Evolutionary conservation across 2,113 vertebrate genomes (phyloP).

Genomic region (Cephalopholis sonnerati): DNA sequence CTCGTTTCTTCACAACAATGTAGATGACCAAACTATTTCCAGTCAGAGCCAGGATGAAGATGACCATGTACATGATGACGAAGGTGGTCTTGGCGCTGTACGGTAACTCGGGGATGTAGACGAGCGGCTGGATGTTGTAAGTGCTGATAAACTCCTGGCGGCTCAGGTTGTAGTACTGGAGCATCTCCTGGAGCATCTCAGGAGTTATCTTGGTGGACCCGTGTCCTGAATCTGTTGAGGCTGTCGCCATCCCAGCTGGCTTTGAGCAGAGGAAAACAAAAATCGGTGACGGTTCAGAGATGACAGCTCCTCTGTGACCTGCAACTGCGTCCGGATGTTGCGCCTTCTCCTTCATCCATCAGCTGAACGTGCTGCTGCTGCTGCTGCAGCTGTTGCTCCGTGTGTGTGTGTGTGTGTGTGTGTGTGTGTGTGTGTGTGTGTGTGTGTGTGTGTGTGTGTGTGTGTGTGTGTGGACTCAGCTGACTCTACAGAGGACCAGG

Average conservation of each 20-base stretch:
- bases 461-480: neutral
- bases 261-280: neutral
- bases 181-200: constrained; percentile 82
- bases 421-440: too few species aligned
- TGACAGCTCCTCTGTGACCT: constrained; percentile 4
- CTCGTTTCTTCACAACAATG: constrained; percentile 82
- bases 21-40: constrained; percentile 88
- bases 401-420: too few species aligned
- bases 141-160: constrained; percentile 86
- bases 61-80: constrained; percentile 83
- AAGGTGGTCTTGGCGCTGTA: constrained; percentile 82
- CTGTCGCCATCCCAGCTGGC: constrained; percentile 59
- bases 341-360: neutral
- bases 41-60: constrained; percentile 85
- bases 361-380: constrained; percentile 13
- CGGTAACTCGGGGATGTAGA: constrained; percentile 86
- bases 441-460: constrained; percentile 13
- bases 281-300: accelerated
- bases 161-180: constrained; percentile 85
- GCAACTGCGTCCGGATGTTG: constrained; percentile 22
- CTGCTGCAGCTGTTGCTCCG: neutral
- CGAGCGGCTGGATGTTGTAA: constrained; percentile 87
- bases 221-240: constrained; percentile 58
- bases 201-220: constrained; percentile 82
- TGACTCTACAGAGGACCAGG: neutral